A percentile compares a stretch with the other conserved stretches of the same genome.
Conservation (phyloP, 92 coral and sea anemone species). For the Porites evermanni region DNA sequence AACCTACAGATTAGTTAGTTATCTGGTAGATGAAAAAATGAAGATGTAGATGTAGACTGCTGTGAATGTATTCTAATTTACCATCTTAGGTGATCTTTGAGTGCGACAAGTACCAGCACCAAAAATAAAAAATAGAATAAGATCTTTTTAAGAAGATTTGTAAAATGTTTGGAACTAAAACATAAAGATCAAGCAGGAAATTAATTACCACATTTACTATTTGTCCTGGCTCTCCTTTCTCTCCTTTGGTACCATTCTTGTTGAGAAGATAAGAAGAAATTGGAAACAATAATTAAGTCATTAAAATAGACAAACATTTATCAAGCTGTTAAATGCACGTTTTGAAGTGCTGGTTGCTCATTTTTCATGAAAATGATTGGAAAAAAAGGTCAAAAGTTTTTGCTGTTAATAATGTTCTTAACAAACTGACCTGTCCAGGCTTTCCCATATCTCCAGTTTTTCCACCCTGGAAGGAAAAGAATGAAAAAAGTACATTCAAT, state of each 20-base stretch:
- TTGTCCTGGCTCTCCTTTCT: slow-evolving; percentile 57
- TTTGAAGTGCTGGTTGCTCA: too few species aligned
- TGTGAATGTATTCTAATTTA: too few species aligned
- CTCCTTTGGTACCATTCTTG: slow-evolving; percentile 61
- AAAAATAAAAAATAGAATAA: too few species aligned
- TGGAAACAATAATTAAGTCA: too few species aligned
- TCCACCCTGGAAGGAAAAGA: not conserved
- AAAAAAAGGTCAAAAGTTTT: not conserved
- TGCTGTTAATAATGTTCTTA: not conserved
- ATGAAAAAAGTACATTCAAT: not conserved
- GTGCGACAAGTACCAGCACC: too few species aligned
- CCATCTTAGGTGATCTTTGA: too few species aligned
- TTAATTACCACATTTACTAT: not conserved
- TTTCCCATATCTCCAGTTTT: not conserved
- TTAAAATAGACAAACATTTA: not conserved
- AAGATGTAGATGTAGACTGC: too few species aligned
- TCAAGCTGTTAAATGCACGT: not conserved
- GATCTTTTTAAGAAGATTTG: too few species aligned
- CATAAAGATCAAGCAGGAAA: not conserved
- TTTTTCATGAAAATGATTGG: not conserved
- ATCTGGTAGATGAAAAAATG: too few species aligned
- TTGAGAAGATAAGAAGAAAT: too few species aligned
- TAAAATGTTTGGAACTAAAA: not conserved
- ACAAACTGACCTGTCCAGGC: not conserved
- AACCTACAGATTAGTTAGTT: too few species aligned